Evolutionary conservation across 2,797 vertebrate genomes (phyloP), one percentile per base, ranked within the genome.

Genomic region (Labroides dimidiatus): DNA sequence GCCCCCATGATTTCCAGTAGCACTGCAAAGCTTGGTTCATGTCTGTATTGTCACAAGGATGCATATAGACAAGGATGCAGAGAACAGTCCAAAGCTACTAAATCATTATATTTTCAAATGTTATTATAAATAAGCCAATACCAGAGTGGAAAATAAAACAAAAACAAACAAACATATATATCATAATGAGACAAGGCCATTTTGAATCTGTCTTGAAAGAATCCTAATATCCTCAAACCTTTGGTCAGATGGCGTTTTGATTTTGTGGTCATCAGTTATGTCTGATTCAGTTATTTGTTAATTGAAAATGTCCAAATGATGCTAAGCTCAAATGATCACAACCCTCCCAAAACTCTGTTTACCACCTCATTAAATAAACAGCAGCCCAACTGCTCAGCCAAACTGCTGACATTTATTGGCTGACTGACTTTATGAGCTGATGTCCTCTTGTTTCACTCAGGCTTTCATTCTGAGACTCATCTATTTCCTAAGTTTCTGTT

Each of bases 301-400:
- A 44, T 7, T 44, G 17, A 44, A 19, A 45, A 10, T 20, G n/a
- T 20, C 44, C 44, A 45, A 45, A 20, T 45, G n/a, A 2, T 20
- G 1, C 44, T 4, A 20, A 20, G n/a, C 44, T n/a, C 44, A 12
- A 45, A 20, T 20, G 44, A 45, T 11, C 44, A 4, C 44, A 45
- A 45, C 44, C n/a, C 9, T n/a, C n/a, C 43, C 43, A 17, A 44
- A 44, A 44, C n/a, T 44, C n/a, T 44, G 17, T 44, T 10, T 39
- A 16, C 43, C 9, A n/a, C 44, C 44, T 45, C n/a, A 45, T 45
- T 45, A 45, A 45, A 45, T 45, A 45, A 45, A 45, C 44, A 45
- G n/a, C 44, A 45, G 44, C n/a, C 44, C 44, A 45, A 45, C 44
- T 45, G 44, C 10, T 45, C 44, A 6, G 10, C 10, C 44, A 45